Conservation (phyloP, 2,888 invertebrate genomes). For the Polydrusus tereticollis region DNA sequence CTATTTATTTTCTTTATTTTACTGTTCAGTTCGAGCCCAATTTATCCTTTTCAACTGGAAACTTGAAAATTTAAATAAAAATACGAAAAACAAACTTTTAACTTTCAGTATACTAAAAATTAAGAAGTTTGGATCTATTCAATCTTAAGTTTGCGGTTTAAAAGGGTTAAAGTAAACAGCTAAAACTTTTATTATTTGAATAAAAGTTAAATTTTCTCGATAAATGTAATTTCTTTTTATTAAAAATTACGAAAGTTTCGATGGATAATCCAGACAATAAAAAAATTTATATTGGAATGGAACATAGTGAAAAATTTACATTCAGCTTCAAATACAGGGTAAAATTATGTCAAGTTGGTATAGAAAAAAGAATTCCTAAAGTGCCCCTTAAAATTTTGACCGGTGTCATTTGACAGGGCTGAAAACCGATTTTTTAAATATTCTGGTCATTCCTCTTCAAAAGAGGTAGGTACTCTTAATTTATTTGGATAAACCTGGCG, state of each 20-base stretch:
- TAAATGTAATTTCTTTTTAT: neutral
- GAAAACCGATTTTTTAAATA: too few relatives aligned
- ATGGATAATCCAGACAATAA: neutral
- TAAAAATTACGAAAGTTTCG: neutral
- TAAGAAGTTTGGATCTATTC: slow-evolving; percentile 23
- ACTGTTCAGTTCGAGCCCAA: neutral
- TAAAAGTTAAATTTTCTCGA: slow-evolving; percentile 1
- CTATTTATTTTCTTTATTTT: neutral
- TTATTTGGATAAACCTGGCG: too few relatives aligned
- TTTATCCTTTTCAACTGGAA: slow-evolving; percentile 15
- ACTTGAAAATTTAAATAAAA: slow-evolving; percentile 21
- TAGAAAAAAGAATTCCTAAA: too few relatives aligned
- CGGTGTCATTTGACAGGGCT: too few relatives aligned
- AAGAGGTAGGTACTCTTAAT: too few relatives aligned
- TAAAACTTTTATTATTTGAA: slow-evolving; percentile 15
- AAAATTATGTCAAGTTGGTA: too few relatives aligned
- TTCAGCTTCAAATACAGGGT: too few relatives aligned
- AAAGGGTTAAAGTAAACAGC: slow-evolving; percentile 18
- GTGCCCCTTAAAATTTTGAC: too few relatives aligned
- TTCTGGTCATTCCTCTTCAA: too few relatives aligned
- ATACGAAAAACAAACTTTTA: slow-evolving; percentile 20
- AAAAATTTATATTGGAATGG: neutral
- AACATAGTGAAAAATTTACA: too few relatives aligned
- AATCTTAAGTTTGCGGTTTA: slow-evolving; percentile 18
- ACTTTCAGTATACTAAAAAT: slow-evolving; percentile 12